Evolutionary conservation across 2,797 vertebrate genomes (phyloP), one percentile per base, ranked within the genome.

Genomic region (Dendrocincla fuliginosa): DNA sequence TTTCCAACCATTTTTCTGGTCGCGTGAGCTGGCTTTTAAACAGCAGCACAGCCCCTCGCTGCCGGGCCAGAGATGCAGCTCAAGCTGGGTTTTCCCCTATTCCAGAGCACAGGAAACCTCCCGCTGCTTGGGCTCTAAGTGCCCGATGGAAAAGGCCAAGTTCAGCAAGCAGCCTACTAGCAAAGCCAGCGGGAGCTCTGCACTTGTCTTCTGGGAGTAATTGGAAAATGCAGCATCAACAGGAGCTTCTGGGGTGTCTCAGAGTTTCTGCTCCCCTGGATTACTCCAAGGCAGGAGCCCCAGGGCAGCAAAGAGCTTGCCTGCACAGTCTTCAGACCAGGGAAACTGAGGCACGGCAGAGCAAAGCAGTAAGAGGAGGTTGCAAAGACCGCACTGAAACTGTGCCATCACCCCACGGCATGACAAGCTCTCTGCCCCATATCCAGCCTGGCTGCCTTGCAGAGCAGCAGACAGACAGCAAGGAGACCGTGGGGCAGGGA

Each of bases 401-500:
- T 8, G 4, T 12, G 46, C 35, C 6, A 15, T 8, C 24, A 24
- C 2, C 47, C 32, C 28, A 4, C 15, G 3, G 44, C 0, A 0
- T 3, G 61, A 10, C 0, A 2, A 39, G 55, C 13, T 20, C 61
- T 22, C 14, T 4, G 50, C 50, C 67, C 68, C 2, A 1, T 4
- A 32, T 18, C 60, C 85, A 46, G 61, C 60, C 42, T 2, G 1
- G 30, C 35, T 37, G 17, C 39, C 57, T 15, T 9, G 17, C n/a
- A 14, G 56, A 84, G 68, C 3, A 8, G 63, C 32, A 22, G 55
- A 11, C 1, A 6, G 70, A 11, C 42, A 52, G 44, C 35, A 10
- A 16, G 85, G 55, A 17, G 39, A 55, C 44, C 0, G 2, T 2
- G 41, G 81, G 23, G 25, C 32, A 41, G 39, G 39, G 44, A 81